phyloP scores from a whole-genome alignment of 2,797 vertebrate species.

The Hippoglossus hippoglossus region DNA sequence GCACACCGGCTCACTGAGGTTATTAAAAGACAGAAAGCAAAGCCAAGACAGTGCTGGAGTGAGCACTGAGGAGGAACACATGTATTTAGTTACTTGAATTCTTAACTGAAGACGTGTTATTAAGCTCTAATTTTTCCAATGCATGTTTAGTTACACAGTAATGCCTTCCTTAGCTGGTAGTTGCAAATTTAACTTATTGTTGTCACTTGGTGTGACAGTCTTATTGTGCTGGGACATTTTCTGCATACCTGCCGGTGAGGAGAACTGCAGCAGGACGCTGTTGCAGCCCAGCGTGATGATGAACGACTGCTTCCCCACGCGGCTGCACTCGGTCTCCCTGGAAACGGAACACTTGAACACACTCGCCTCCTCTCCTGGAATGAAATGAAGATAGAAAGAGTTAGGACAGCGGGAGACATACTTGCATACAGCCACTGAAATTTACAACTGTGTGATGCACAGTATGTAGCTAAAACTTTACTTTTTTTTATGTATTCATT shows the following conservation, averaged over 20 bases:
- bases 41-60: not conserved
- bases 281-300: slow-evolving; percentile 96
- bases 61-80: not conserved
- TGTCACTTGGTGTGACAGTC: not conserved
- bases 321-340: slow-evolving; percentile 94
- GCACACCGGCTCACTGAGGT: not conserved
- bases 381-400: slow-evolving; percentile 23
- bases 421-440: not conserved
- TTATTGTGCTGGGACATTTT: not conserved
- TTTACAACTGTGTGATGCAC: not conserved
- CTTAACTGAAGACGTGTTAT: not conserved
- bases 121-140: not conserved
- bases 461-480: not conserved
- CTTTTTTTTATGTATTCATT: not conserved
- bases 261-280: slow-evolving; percentile 95
- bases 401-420: slow-evolving; percentile 6
- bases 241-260: slow-evolving; percentile 89
- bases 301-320: slow-evolving; percentile 97
- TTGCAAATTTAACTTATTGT: not conserved
- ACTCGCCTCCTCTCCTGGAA: slow-evolving; percentile 90
- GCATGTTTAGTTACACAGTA: not conserved
- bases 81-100: not conserved
- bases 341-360: slow-evolving; percentile 95
- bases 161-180: not conserved
- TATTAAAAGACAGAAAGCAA: not conserved